Percentiles rank a stretch among this genome's conserved stretches.
Conservation (phyloP, 2,888 invertebrate genomes). For the Dusona sp. region DNA sequence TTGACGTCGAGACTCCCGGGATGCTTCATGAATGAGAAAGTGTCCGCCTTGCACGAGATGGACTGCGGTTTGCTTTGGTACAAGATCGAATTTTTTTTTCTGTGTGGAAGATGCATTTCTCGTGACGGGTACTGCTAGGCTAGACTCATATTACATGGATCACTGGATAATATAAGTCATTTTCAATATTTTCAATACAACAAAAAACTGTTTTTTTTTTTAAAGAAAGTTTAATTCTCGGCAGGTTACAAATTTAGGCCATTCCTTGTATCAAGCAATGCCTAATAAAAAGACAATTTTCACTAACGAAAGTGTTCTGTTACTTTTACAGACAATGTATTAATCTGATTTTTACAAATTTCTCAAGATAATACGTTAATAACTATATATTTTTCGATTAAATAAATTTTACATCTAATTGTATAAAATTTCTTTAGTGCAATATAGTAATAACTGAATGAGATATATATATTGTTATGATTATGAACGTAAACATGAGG, state of each 20-base stretch:
- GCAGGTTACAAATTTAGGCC: conserved; percentile 13
- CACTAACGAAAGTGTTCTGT: conserved; percentile 45
- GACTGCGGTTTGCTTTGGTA: conserved; percentile 70
- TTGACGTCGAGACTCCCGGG: conserved; percentile 56
- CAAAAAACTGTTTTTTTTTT: conserved; percentile 36
- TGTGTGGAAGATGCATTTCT: conserved; percentile 30
- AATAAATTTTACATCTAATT: background rate
- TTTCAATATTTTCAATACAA: conserved; percentile 32
- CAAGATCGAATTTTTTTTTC: conserved; percentile 39
- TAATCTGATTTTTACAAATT: too few species aligned
- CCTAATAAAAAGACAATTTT: background rate
- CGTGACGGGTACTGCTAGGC: background rate
- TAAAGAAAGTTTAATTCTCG: conserved; percentile 50
- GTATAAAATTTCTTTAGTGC: background rate
- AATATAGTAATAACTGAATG: too few species aligned
- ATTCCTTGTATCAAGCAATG: background rate
- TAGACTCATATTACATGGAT: conserved; percentile 40
- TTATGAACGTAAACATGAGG: too few species aligned
- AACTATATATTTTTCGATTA: background rate
- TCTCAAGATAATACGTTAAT: background rate
- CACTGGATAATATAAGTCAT: conserved; percentile 24
- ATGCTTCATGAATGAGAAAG: conserved; percentile 72
- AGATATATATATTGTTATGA: too few species aligned
- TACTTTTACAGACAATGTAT: background rate
- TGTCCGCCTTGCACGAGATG: conserved; percentile 43